phyloP scores from a whole-genome alignment of 2,797 vertebrate genomes.

The Epinephelus coioides region DNA sequence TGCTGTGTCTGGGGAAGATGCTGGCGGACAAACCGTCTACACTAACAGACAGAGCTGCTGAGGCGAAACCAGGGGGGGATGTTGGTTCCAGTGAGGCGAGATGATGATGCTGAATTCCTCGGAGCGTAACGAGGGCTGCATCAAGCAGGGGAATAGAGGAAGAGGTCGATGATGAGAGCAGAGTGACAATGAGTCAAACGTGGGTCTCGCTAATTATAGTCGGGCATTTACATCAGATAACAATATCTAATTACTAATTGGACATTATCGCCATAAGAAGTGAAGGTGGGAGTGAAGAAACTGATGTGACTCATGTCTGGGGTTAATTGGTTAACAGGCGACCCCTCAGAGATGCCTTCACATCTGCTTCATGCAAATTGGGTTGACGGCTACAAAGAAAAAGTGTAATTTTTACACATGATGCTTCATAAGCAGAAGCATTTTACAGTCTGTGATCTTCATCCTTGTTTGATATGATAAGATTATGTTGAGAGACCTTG shows the following conservation, averaged over 20 bases:
- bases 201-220: constrained; percentile 50
- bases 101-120: constrained; percentile 46
- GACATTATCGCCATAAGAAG: constrained; percentile 20
- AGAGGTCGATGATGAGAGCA: constrained; percentile 38
- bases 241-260: constrained; percentile 47
- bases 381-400: not conserved
- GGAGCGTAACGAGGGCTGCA: constrained; percentile 45
- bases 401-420: not conserved
- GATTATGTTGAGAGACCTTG: not conserved
- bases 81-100: constrained; percentile 57
- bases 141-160: constrained; percentile 56
- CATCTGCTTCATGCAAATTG: constrained; percentile 13
- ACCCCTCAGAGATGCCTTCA: constrained; percentile 22
- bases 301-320: constrained; percentile 23
- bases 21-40: constrained; percentile 25
- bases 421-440: constrained; percentile 1
- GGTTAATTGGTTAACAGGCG: constrained; percentile 46
- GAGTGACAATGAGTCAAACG: constrained; percentile 51
- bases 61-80: constrained; percentile 45
- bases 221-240: constrained; percentile 34
- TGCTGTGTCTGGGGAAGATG: constrained; percentile 27
- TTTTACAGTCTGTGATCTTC: constrained; percentile 15
- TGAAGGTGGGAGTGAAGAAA: not conserved
- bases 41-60: constrained; percentile 50
- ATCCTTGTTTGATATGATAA: constrained; percentile 29